Percentiles rank a stretch among this genome's conserved stretches.
Evolutionary conservation across 2,797 vertebrate genomes (phyloP).

Genomic region (Peromyscus attwateri): DNA sequence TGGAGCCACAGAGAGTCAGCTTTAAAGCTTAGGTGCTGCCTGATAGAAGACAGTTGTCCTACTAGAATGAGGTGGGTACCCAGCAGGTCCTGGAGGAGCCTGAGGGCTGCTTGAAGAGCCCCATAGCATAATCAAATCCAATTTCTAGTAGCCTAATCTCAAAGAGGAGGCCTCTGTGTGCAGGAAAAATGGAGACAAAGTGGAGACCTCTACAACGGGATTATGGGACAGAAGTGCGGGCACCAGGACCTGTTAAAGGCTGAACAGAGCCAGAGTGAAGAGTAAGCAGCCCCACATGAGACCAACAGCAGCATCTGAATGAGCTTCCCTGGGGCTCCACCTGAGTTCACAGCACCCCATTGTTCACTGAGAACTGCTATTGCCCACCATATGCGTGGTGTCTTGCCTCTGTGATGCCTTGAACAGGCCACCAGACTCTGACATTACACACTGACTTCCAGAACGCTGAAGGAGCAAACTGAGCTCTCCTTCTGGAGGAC

Average conservation of each 20-base stretch:
- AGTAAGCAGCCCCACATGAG: neutral
- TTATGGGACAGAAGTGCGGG: neutral
- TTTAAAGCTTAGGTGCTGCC: too few species aligned
- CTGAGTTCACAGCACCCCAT: neutral
- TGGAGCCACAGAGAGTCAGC: rapidly evolving
- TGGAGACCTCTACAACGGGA: neutral
- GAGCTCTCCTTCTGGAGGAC: neutral
- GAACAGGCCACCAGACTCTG: neutral
- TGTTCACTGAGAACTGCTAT: neutral
- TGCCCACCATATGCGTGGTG: rapidly evolving
- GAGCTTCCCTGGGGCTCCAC: neutral
- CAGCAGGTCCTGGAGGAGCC: neutral
- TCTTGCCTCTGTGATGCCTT: neutral
- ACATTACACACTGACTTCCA: neutral
- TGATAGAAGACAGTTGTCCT: neutral
- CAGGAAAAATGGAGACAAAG: neutral
- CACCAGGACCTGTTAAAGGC: neutral
- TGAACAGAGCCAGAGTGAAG: neutral
- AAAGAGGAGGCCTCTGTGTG: neutral
- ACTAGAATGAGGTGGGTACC: neutral
- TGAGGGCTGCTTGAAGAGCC: neutral
- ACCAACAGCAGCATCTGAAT: neutral
- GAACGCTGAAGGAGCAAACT: neutral
- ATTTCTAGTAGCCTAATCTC: neutral
- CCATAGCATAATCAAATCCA: neutral